Conservation (phyloP, 2,113 vertebrate genomes). For the Brachyhypopomus occidentalis region DNA sequence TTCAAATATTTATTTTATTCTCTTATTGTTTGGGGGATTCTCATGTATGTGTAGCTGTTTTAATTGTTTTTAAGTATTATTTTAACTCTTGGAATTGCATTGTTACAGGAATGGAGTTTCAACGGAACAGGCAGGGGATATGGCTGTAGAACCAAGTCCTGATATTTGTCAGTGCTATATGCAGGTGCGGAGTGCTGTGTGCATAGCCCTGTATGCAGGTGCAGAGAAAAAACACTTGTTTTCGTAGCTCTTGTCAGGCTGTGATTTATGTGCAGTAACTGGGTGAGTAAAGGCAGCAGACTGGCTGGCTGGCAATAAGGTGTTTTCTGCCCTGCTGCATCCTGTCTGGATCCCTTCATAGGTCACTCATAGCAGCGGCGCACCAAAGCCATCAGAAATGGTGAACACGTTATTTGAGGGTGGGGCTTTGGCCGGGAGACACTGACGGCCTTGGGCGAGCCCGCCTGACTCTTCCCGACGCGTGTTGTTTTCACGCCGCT, state of each 20-base stretch:
- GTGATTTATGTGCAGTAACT: too few relatives aligned
- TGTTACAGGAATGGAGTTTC: slow-evolving; percentile 64
- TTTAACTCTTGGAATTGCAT: slow-evolving; percentile 69
- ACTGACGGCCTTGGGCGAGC: background rate
- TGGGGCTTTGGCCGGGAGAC: background rate
- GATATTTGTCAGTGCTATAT: background rate
- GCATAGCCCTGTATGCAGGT: background rate
- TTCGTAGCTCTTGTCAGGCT: background rate
- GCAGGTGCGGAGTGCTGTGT: background rate
- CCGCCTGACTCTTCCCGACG: background rate
- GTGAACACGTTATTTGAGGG: background rate
- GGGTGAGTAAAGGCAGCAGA: background rate
- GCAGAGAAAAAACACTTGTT: background rate
- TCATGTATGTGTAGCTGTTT: slow-evolving; percentile 70
- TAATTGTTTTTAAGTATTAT: slow-evolving; percentile 62
- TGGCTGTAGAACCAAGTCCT: background rate
- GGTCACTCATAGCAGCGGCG: background rate
- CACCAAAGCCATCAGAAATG: slow-evolving; percentile 4
- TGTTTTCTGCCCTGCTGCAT: background rate
- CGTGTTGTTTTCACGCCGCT: background rate
- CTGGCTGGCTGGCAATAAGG: background rate
- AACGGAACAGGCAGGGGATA: background rate
- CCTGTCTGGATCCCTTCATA: too few relatives aligned
- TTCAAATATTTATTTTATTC: slow-evolving; percentile 92
- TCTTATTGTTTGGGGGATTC: slow-evolving; percentile 79